A percentile compares a stretch with the other conserved stretches of the same genome.
These are phyloP conservation scores for Wiebesia pumilae DNA, from an alignment of 1,140 invertebrate genomes.

Conservation along the genomic window DNA sequence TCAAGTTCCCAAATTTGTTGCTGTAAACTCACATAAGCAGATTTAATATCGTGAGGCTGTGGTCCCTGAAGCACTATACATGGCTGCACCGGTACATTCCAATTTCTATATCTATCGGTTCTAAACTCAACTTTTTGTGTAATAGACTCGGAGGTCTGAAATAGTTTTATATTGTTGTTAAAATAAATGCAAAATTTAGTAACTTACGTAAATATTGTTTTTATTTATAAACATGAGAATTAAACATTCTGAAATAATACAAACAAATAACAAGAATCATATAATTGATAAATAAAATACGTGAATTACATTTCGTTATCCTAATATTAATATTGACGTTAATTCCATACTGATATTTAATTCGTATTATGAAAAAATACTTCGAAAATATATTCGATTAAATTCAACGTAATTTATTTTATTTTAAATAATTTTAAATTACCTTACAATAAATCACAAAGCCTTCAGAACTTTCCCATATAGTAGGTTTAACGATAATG, in stretches of 20 bases:
- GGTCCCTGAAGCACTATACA: conserved; percentile 17
- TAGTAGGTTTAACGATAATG: conserved; percentile 24
- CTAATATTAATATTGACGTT: no score
- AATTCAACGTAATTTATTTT: neutral
- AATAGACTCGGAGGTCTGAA: conserved; percentile 10
- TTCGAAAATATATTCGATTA: no score
- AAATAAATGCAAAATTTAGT: no score
- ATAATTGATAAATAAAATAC: no score
- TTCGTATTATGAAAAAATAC: no score
- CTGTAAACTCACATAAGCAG: conserved; percentile 28
- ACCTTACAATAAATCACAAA: conserved; percentile 26
- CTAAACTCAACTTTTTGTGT: conserved; percentile 3
- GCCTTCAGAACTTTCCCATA: conserved; percentile 15
- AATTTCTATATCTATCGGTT: conserved; percentile 29
- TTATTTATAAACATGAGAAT: no score
- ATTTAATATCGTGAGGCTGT: conserved; percentile 21
- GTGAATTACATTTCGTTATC: no score
- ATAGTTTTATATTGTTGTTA: neutral
- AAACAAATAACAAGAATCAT: no score
- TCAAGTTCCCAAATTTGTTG: conserved; percentile 31
- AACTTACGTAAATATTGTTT: no score
- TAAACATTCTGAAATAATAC: no score
- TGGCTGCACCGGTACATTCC: conserved; percentile 18
- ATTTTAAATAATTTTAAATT: neutral
- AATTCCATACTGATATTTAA: no score